phyloP scores from a whole-genome alignment of 2,797 vertebrate genomes.

The Bradypus variegatus region DNA sequence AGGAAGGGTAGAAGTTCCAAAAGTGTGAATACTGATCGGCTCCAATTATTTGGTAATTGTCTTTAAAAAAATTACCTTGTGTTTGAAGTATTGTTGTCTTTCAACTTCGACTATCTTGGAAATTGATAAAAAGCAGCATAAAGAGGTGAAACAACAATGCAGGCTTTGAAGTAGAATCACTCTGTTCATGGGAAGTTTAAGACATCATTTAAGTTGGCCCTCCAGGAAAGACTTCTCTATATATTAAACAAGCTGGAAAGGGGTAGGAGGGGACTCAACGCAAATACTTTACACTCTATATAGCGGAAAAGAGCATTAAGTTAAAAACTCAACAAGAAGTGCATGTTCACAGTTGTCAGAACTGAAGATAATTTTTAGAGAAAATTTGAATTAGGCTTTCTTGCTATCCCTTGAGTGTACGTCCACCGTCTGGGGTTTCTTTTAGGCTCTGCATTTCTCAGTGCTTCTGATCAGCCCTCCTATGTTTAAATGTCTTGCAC shows the following conservation, averaged over 20 bases:
- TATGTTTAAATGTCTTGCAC: not conserved
- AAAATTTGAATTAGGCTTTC: not conserved
- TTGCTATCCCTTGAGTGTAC: not conserved
- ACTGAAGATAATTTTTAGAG: not conserved
- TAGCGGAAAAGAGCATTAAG: not conserved
- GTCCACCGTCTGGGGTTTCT: not conserved
- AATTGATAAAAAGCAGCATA: slow-evolving; percentile 57
- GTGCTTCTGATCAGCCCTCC: not conserved
- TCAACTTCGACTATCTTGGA: slow-evolving; percentile 51
- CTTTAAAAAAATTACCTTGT: slow-evolving; percentile 49
- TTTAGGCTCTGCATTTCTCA: not conserved
- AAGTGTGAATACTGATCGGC: slow-evolving; percentile 42
- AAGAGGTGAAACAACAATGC: slow-evolving; percentile 42
- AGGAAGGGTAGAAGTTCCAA: slow-evolving; percentile 17
- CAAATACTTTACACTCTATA: not conserved
- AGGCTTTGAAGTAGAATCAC: slow-evolving; percentile 48
- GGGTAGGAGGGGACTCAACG: not conserved
- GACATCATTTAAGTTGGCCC: not conserved
- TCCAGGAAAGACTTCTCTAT: not conserved
- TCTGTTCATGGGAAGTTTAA: not conserved
- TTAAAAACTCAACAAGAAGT: not conserved
- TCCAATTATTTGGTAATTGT: slow-evolving; percentile 51
- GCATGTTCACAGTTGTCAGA: too few species aligned
- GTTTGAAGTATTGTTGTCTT: slow-evolving; percentile 57
- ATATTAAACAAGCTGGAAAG: not conserved